These are phyloP conservation scores for Microcebus ravelobensis DNA, from an alignment of 2,113 vertebrate species.

Conservation along the genomic window DNA sequence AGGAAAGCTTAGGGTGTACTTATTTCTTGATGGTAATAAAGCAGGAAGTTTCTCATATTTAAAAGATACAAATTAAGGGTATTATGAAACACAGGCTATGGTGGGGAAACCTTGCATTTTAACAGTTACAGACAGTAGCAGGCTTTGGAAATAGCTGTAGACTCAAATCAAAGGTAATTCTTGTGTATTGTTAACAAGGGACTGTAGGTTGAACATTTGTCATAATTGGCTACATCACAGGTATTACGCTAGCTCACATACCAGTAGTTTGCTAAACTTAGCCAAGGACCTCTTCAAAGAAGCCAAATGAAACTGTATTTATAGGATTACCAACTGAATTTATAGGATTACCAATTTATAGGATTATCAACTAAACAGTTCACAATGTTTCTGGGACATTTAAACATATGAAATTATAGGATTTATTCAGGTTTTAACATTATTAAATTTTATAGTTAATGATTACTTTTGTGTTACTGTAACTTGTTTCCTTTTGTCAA, in stretches of 20 bases:
- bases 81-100: neutral
- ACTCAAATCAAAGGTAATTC: neutral
- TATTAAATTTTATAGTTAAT: slow-evolving; percentile 20
- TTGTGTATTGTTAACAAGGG: neutral
- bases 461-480: slow-evolving; percentile 19
- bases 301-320: neutral
- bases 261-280: neutral
- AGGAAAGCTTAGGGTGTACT: neutral
- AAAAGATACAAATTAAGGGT: neutral
- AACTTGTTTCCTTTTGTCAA: slow-evolving; percentile 14
- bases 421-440: neutral
- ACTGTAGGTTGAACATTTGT: neutral
- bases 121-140: neutral
- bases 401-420: neutral
- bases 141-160: slow-evolving; percentile 10
- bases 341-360: neutral
- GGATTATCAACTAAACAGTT: neutral
- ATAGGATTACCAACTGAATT: neutral
- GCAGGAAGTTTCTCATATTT: neutral
- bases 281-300: neutral
- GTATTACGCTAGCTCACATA: neutral
- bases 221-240: neutral
- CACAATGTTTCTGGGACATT: slow-evolving; percentile 3
- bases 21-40: neutral
- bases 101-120: neutral